Base-by-base conservation (phyloP, 2,113 vertebrate species). In the Panthera uncia region DNA sequence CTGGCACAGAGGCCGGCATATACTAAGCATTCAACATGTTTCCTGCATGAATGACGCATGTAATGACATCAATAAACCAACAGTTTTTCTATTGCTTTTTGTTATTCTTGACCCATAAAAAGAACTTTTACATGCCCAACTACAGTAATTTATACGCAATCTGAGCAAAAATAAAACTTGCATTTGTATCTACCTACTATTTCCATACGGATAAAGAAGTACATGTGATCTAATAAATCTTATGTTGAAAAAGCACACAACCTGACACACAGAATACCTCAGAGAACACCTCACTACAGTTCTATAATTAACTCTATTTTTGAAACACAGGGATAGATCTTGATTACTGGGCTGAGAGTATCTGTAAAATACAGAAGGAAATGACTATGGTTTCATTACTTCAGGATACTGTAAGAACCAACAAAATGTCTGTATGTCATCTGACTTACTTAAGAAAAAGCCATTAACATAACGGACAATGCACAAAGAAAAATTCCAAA, bases 281-380 rank as follows among this genome's bases (percentile, higher is more conserved):
- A 50, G 4, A 92, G 13, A 82, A 81, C 21, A 52, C 14, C 65
- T 73, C 31, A 50, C 36, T 86, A 4, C 83, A 31, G 38, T 83
- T 25, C 36, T 81, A 16, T 48, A 86, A 95, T 25, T 74, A 90
- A 82, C 45, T 86, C n/a, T 95, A n/a, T 38, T 38, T 65, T 25
- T n/a, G 41, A 91, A 97, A 93, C 15, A 11, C 57, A 92, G 29
- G 3, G 31, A 83, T 93, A 79, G 3, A 69, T 4, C 83, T 52
- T 95, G 65, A 94, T 48, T 68, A 71, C 0, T 25, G 50, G 14
- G 23, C 33, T 69, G 61, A 74, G 5, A 61, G 80, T 36, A 78
- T n/a, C 15, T 79, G 48, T 63, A 92, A 95, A 89, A 89, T 25
- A 95, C 1, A 89, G 61, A 97, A 93, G 83, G 66, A 97, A 93